Base-by-base conservation (phyloP, 23 tunicate species). In the Diplosoma virens region DNA sequence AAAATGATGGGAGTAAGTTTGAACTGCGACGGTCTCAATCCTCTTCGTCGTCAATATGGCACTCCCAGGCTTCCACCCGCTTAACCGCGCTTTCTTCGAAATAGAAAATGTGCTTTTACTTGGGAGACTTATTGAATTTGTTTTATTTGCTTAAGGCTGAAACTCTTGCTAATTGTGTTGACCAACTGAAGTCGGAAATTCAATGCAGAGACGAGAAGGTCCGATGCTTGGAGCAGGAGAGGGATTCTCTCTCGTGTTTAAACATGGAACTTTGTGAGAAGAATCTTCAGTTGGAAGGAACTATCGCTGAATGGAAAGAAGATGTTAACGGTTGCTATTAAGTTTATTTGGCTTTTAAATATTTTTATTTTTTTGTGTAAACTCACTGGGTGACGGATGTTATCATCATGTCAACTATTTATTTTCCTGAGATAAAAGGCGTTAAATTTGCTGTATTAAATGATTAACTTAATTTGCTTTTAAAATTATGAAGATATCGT, bases 291-390 rank as follows among this genome's bases (percentile, higher is more conserved):
- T 86, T 79, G 59, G 75, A 85, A 47, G 79, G 55, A 25, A 79
- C 66, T 55, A 52, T 90, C 5, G 86, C 75, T 30, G 25, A 25
- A n/a, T 84, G 97, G 58, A 90, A 90, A 47, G 71, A 67, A 24
- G 97, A 90, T 71, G 97, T 90, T 23, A 84, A 53, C 30, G 85
- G 93, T 86, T 28, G 31, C 9, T 31, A 32, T 16, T 46, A 4
- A n/a, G 11, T 46, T 11, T 16, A 16, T 46, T 11, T 46, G 16
- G 11, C 11, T 46, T 46, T 46, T 46, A 46, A 11, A 16, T 11
- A 46, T 11, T 46, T 16, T 11, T 46, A 11, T 46, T 11, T 11
- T 46, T 46, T 46, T 46, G 16, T 46, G 16, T 11, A 16, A 11
- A 46, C 11, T 16, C 52, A 11, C 52, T 46, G 52, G 16, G 16